phyloP scores from a whole-genome alignment of 2,888 invertebrate genomes.

The Volucella bombylans region DNA sequence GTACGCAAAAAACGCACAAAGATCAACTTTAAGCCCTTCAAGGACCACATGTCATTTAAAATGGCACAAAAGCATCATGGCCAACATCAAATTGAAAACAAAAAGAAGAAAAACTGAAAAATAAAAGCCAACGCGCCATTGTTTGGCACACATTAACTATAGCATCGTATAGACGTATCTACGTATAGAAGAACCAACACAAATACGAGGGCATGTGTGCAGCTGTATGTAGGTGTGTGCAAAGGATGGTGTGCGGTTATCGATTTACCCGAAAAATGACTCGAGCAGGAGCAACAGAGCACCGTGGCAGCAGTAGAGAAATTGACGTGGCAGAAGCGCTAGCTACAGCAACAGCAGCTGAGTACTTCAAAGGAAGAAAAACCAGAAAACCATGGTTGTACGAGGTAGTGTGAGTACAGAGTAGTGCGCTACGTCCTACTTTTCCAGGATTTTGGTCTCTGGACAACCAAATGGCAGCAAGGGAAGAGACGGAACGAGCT shows the following conservation, averaged over 20 bases:
- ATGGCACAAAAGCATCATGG: slow-evolving; percentile 66
- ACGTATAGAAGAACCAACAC: not conserved
- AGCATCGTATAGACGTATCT: slow-evolving; percentile 18
- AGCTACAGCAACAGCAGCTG: slow-evolving; percentile 39
- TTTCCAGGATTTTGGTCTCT: slow-evolving; percentile 47
- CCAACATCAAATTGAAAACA: slow-evolving; percentile 32
- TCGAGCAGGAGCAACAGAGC: slow-evolving; percentile 12
- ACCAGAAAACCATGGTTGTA: slow-evolving; percentile 32
- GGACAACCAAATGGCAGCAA: not conserved
- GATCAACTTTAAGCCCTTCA: slow-evolving; percentile 63
- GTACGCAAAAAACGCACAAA: slow-evolving; percentile 52
- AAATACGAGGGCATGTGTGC: too few relatives aligned
- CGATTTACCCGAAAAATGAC: slow-evolving; percentile 68
- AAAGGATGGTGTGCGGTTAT: slow-evolving; percentile 65
- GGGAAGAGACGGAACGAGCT: slow-evolving; percentile 13
- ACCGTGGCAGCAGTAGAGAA: slow-evolving; percentile 1
- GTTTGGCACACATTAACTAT: slow-evolving; percentile 70
- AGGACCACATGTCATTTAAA: slow-evolving; percentile 70
- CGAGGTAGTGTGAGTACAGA: slow-evolving; percentile 25
- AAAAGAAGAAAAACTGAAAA: not conserved
- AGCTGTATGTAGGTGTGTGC: not conserved
- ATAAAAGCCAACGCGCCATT: slow-evolving; percentile 53
- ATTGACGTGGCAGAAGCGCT: slow-evolving; percentile 22
- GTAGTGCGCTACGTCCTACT: slow-evolving; percentile 26
- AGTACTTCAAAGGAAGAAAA: slow-evolving; percentile 31